Percentiles rank a stretch among this genome's conserved stretches.
These are phyloP conservation scores for Pachydiplax longipennis DNA, from an alignment of 2,888 invertebrate species.

Conservation along the genomic window DNA sequence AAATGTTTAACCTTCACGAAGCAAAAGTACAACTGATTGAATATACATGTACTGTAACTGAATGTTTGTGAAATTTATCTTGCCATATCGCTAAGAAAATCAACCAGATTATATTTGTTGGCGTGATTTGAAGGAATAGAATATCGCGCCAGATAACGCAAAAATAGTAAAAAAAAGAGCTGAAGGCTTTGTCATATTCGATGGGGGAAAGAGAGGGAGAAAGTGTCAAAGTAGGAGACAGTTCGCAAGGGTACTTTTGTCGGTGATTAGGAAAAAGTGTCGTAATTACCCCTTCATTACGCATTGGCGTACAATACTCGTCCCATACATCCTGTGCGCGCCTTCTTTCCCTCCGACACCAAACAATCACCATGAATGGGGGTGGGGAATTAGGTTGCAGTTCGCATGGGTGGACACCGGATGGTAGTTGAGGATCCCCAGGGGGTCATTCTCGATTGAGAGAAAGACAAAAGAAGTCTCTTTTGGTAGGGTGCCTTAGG, in stretches of 20 bases:
- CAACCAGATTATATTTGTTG: too few species aligned
- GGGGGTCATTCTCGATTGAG: background rate
- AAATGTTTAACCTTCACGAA: too few species aligned
- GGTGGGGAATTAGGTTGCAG: background rate
- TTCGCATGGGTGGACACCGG: background rate
- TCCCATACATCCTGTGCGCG: background rate
- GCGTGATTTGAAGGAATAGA: too few species aligned
- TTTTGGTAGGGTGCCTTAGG: background rate
- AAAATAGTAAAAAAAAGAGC: too few species aligned
- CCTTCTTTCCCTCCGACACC: background rate
- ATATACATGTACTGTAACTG: too few species aligned
- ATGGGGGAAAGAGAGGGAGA: background rate
- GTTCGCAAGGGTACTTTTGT: background rate
- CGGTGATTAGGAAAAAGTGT: background rate
- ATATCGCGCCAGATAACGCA: too few species aligned
- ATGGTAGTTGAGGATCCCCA: background rate
- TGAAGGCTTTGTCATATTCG: too few species aligned
- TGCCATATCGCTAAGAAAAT: too few species aligned
- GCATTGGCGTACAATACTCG: slow-evolving; percentile 24
- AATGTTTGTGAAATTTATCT: too few species aligned
- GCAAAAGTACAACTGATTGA: too few species aligned
- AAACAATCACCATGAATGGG: background rate
- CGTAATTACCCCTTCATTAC: slow-evolving; percentile 11
- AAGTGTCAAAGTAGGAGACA: background rate
- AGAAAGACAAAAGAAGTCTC: slow-evolving; percentile 16